Base-by-base conservation (phyloP, 2,888 invertebrate species). In the Rhabditoides inermis region DNA sequence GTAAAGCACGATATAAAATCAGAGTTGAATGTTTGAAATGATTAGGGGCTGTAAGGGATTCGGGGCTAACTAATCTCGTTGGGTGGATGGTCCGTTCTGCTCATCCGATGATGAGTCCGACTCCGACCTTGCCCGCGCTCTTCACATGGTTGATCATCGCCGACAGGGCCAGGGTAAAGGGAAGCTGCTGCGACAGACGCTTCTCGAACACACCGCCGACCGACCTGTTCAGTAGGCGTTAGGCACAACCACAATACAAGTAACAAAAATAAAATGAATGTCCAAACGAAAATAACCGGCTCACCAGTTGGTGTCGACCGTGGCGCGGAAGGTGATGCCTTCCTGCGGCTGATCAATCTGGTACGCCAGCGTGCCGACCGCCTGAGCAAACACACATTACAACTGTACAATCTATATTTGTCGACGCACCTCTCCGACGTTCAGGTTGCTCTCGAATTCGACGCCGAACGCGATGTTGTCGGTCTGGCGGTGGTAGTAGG, bases 121-220 rank as follows among this genome's bases (percentile, higher is more conserved):
- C 86, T 64, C 94, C 94, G 72, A 94, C 85, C 79, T 88, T 85
- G 80, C 90, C 91, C 27, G 61, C 58, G 51, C 51, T 53, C 79
- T 92, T 94, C 57, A 84, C 84, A 77, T 94, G 92, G 82, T 91
- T 92, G 72, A 91, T 83, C 80, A 88, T 84, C 51, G 89, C 92
- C 68, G 90, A 90, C 37, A 95, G 82, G 4, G 88, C 87, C 73
- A 95, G 86, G 7, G 89, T 87, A 80, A 95, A 90, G 44, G 94
- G 94, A 73, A 94, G 81, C 32, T 62, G 58, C 1, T 92, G 92
- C 68, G 85, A 85, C 37, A 95, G 81, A 77, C 88, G 88, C 81
- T 94, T 95, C 79, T 95, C 94, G 70, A 95, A 79, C 2, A 90
- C 88, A 0, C 88, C 91, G 49, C 88, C 89, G 10, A 94, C 87